Base-by-base conservation (phyloP, 2,797 vertebrate genomes). In the Telmatherina bonti region DNA sequence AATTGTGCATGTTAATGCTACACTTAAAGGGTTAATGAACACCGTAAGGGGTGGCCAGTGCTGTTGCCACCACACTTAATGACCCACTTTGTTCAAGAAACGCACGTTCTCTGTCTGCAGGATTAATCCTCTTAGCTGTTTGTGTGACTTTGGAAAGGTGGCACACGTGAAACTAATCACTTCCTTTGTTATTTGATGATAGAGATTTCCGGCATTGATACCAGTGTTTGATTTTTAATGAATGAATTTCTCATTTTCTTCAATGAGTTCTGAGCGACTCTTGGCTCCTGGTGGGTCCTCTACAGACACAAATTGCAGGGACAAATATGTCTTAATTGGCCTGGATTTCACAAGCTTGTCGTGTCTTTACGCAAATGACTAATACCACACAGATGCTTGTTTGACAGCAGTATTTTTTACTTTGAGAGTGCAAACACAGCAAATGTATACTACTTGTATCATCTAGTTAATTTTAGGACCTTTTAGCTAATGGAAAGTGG, bases 91-190 rank as follows among this genome's bases (percentile, higher is more conserved):
- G 30, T 70, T 61, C 7, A 76, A 85, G 61, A 80, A 85, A 67
- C 66, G 57, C 64, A 71, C 43, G 67, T 45, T 71, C 65, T 51
- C 56, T 49, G 30, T 74, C 68, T 81, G 22, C 35, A 52, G 53
- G 79, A 55, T 76, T 91, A 93, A 93, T 92, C 90, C 84, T 86
- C 87, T 91, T 91, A 91, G 82, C 65, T 67, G 58, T 85, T 69
- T 74, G 68, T 76, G 72, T 77, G 65, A 69, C 63, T 66, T 38
- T 66, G 26, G 55, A 41, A 67, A 82, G 56, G 61, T 71, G 60
- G 53, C 51, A 53, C 73, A 72, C 43, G 2, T 78, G 70, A 70
- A 68, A 33, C 38, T 1, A 77, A 62, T 52, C 53, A 12, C 38
- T 16, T 35, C 61, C 51, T 41, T 41, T 57, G 58, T 78, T 78